phyloP scores from a whole-genome alignment of 2,888 invertebrate species.

The Hirtodrosophila alboralis region DNA sequence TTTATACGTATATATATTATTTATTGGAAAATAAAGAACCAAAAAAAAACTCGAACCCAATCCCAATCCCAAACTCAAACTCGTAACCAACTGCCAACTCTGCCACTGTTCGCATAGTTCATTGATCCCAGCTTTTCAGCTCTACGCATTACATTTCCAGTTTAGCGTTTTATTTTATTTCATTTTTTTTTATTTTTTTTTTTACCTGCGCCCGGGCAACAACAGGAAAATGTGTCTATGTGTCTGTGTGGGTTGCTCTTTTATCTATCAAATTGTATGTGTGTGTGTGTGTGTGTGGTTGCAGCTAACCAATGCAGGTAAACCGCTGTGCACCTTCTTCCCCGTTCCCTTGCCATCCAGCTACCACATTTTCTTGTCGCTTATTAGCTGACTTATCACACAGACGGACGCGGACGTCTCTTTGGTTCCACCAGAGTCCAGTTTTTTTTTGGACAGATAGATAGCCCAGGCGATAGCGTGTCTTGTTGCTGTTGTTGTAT shows the following conservation, averaged over 20 bases:
- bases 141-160: conserved; percentile 76
- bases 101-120: conserved; percentile 59
- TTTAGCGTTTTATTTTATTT: conserved; percentile 72
- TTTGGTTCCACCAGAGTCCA: conserved; percentile 35
- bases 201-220: conserved; percentile 60
- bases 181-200: conserved; percentile 39
- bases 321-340: conserved; percentile 10
- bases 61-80: conserved; percentile 18
- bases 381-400: conserved; percentile 72
- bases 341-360: conserved; percentile 9
- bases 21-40: conserved; percentile 51
- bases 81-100: conserved; percentile 26
- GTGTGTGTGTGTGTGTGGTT: conserved; percentile 25
- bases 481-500: no score
- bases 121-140: conserved; percentile 71
- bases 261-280: conserved; percentile 2
- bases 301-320: conserved; percentile 53
- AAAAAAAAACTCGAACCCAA: conserved; percentile 15
- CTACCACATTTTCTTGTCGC: conserved; percentile 66
- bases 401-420: conserved; percentile 3
- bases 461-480: conserved; percentile 30
- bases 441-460: conserved; percentile 33
- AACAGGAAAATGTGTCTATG: conserved; percentile 71
- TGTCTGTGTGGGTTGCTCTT: conserved; percentile 3
- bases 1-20: conserved; percentile 41